phyloP scores from a whole-genome alignment of 2,797 vertebrate genomes.

The Acanthurus lineatus region DNA sequence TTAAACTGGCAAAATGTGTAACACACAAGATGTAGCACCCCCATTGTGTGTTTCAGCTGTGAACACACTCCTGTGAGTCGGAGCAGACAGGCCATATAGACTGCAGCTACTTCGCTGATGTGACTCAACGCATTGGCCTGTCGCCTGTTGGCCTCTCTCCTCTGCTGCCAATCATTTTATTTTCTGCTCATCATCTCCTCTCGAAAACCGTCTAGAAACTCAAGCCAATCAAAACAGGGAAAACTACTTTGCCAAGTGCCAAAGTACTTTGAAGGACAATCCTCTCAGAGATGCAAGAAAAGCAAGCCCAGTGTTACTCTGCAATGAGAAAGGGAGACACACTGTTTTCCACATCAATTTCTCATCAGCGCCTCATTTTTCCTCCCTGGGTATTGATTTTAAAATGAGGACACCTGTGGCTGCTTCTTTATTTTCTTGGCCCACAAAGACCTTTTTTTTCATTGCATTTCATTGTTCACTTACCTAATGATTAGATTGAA shows the following conservation, averaged over 20 bases:
- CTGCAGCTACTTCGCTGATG: constrained; percentile 35
- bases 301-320: constrained; percentile 45
- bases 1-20: neutral
- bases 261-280: constrained; percentile 43
- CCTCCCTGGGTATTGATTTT: constrained; percentile 63
- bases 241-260: constrained; percentile 49
- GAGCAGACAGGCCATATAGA: constrained; percentile 32
- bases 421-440: constrained; percentile 33
- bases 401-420: constrained; percentile 66
- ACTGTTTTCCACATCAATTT: constrained; percentile 54
- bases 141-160: constrained; percentile 24
- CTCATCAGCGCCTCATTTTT: constrained; percentile 52
- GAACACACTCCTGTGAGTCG: constrained; percentile 33
- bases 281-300: constrained; percentile 54
- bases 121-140: constrained; percentile 28
- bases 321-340: constrained; percentile 38
- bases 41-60: constrained; percentile 26
- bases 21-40: neutral
- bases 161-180: constrained; percentile 52
- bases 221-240: constrained; percentile 40
- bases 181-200: constrained; percentile 34
- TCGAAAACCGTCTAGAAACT: constrained; percentile 15
- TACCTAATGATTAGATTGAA: constrained; percentile 23
- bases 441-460: constrained; percentile 15
- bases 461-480: constrained; percentile 28